A percentile compares a stretch with the other conserved stretches of the same genome.
phyloP scores from a whole-genome alignment of 2,113 vertebrate genomes.

The Nyctibius bracteatus region DNA sequence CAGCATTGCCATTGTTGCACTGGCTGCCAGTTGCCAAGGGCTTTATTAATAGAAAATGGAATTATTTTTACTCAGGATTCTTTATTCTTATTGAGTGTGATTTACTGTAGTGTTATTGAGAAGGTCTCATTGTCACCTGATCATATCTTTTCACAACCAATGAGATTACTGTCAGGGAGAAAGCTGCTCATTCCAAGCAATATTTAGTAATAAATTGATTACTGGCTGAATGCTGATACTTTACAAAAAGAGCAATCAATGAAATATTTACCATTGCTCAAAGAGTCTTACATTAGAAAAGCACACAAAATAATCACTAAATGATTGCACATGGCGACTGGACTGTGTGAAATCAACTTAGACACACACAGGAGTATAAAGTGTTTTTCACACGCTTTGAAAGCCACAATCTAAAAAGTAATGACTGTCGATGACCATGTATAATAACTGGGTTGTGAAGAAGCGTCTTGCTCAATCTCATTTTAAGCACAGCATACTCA shows the following conservation, averaged over 20 bases:
- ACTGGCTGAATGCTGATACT: slow-evolving; percentile 43
- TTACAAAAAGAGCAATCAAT: slow-evolving; percentile 47
- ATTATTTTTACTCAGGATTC: slow-evolving; percentile 38
- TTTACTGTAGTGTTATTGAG: slow-evolving; percentile 33
- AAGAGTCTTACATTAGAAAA: not conserved
- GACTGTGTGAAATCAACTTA: slow-evolving; percentile 5
- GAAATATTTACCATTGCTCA: not conserved
- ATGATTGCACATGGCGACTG: not conserved
- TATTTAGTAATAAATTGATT: slow-evolving; percentile 48
- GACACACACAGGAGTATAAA: not conserved
- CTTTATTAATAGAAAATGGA: slow-evolving; percentile 11
- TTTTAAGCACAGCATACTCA: not conserved
- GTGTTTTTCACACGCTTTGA: slow-evolving; percentile 16
- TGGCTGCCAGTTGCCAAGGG: not conserved
- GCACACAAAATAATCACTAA: not conserved
- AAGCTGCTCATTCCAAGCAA: slow-evolving; percentile 37
- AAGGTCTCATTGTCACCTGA: slow-evolving; percentile 29
- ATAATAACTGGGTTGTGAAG: not conserved
- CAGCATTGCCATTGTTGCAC: not conserved
- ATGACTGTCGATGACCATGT: not conserved
- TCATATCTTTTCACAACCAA: slow-evolving; percentile 14
- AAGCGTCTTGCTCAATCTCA: not conserved
- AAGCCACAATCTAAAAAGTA: not conserved
- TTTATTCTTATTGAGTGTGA: slow-evolving; percentile 38
- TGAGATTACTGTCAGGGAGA: slow-evolving; percentile 16